Evolutionary conservation across 2,113 vertebrate genomes (phyloP).

Genomic region (Hemicordylus capensis): DNA sequence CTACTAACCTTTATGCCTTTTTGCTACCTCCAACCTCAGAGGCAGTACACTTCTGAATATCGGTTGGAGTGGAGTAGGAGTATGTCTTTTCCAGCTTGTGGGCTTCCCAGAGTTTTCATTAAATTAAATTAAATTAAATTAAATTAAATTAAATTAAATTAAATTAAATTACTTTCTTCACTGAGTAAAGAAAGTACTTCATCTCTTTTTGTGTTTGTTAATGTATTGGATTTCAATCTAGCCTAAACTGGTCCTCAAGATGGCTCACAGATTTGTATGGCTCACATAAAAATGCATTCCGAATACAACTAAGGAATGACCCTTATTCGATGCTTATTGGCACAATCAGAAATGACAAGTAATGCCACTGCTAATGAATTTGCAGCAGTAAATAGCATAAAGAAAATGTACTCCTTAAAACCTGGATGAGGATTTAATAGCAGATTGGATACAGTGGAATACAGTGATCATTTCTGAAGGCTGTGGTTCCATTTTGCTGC

Average conservation of each 20-base stretch:
- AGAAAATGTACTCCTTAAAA: not conserved
- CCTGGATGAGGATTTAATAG: not conserved
- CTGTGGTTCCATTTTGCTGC: constrained; percentile 5
- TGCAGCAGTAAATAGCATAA: not conserved
- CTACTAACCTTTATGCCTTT: too few relatives aligned
- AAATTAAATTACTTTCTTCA: too few relatives aligned
- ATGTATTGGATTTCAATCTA: not conserved
- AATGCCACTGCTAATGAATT: not conserved
- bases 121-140: too few relatives aligned
- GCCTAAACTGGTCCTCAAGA: not conserved
- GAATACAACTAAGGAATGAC: not conserved
- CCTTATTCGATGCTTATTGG: not conserved
- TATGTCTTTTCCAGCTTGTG: too few relatives aligned
- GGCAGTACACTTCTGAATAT: too few relatives aligned
- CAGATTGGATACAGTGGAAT: not conserved
- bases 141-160: too few relatives aligned
- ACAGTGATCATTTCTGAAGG: not conserved
- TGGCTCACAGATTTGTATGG: too few relatives aligned
- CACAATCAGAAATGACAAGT: not conserved
- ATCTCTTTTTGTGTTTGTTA: not conserved
- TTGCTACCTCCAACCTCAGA: too few relatives aligned
- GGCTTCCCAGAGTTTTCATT: too few relatives aligned
- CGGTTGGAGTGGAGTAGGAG: too few relatives aligned
- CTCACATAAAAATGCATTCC: not conserved
- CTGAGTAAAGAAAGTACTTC: too few relatives aligned